These are phyloP conservation scores for Branchellion lobata DNA, from an alignment of 2,888 invertebrate genomes.

Conservation along the genomic window DNA sequence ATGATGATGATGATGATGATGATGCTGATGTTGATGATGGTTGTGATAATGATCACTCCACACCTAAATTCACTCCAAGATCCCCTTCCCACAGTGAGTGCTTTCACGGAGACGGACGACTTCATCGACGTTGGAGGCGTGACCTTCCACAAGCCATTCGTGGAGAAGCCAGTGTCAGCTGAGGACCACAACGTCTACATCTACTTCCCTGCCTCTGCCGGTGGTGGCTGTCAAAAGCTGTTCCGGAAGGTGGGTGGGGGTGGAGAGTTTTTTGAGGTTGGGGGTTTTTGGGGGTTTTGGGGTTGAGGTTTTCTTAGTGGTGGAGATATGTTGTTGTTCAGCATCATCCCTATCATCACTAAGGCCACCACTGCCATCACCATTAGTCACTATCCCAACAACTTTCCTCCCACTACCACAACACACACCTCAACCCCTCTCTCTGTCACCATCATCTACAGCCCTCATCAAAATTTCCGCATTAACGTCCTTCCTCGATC, in stretches of 20 bases:
- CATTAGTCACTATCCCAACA: too few species aligned
- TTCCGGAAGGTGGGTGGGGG: conserved; percentile 80
- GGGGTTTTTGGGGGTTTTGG: background rate
- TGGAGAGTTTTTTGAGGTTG: background rate
- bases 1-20: conserved; percentile 9
- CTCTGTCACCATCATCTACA: background rate
- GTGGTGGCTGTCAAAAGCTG: conserved; percentile 90
- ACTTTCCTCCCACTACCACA: background rate
- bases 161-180: conserved; percentile 97
- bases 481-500: too few species aligned
- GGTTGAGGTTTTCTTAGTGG: background rate
- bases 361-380: too few species aligned
- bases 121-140: conserved; percentile 94
- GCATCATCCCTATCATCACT: background rate
- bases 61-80: too few species aligned
- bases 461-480: too few species aligned
- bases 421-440: background rate
- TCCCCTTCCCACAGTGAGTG: conserved; percentile 61
- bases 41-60: too few species aligned
- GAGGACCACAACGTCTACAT: conserved; percentile 99
- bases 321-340: background rate
- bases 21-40: background rate
- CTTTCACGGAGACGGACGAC: conserved; percentile 81
- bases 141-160: conserved; percentile 92
- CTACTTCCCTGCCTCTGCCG: conserved; percentile 97